phyloP scores from a whole-genome alignment of 2,113 vertebrate genomes.

The Heptranchias perlo region DNA sequence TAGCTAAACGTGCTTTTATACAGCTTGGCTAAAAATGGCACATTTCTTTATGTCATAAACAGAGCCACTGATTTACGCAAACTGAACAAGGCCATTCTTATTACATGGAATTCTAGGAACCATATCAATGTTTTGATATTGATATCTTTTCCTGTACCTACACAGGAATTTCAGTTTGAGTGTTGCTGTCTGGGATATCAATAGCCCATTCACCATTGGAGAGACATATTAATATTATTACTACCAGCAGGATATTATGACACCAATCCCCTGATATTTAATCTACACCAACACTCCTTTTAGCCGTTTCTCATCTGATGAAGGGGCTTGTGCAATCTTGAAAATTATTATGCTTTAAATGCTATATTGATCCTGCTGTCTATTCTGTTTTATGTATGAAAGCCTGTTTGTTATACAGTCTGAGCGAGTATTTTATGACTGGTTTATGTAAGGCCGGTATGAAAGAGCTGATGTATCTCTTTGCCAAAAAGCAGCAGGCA shows the following conservation, averaged over 20 bases:
- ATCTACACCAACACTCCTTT: not conserved
- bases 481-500: not conserved
- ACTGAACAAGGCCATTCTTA: not conserved
- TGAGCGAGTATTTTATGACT: not conserved
- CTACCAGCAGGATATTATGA: not conserved
- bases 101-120: not conserved
- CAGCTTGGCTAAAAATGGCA: not conserved
- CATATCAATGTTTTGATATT: conserved; percentile 5
- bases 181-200: not conserved
- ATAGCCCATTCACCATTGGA: not conserved
- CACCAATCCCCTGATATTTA: not conserved
- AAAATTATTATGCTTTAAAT: not conserved
- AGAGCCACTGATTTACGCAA: not conserved
- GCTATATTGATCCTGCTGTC: not conserved
- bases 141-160: not conserved
- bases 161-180: not conserved
- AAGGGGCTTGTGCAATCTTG: not conserved
- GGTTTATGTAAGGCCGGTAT: conserved; percentile 20
- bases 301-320: not conserved
- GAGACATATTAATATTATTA: not conserved
- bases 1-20: not conserved
- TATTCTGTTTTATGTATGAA: conserved; percentile 24
- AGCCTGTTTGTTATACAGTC: conserved; percentile 8
- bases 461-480: not conserved
- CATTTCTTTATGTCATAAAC: not conserved